phyloP scores from a whole-genome alignment of 2,113 vertebrate species.

The Toxotes chatareus region DNA sequence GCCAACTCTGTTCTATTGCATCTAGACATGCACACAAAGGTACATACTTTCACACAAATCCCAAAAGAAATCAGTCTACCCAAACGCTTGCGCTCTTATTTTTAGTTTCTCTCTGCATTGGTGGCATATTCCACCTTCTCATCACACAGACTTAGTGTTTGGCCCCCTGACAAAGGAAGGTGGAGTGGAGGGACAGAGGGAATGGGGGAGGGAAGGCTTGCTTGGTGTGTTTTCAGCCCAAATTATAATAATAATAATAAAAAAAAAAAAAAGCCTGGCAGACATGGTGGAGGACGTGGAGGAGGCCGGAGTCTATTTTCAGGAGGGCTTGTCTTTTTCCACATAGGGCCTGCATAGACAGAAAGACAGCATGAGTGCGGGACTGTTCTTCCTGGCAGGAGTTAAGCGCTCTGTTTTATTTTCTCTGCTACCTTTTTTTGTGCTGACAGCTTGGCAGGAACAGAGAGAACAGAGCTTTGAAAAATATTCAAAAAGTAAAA shows the following conservation, averaged over 20 bases:
- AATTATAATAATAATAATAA: constrained; percentile 37
- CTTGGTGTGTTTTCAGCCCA: constrained; percentile 47
- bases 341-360: constrained; percentile 43
- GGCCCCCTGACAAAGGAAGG: constrained; percentile 57
- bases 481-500: background rate
- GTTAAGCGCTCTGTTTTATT: constrained; percentile 46
- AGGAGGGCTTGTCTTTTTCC: constrained; percentile 53
- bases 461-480: constrained; percentile 24
- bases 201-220: constrained; percentile 50
- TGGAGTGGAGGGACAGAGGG: constrained; percentile 58
- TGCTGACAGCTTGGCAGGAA: constrained; percentile 40
- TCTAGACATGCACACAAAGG: constrained; percentile 9
- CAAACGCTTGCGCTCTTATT: constrained; percentile 51
- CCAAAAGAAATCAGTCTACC: constrained; percentile 50
- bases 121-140: constrained; percentile 61
- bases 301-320: constrained; percentile 72
- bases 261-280: constrained; percentile 51
- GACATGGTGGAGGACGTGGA: constrained; percentile 70
- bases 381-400: constrained; percentile 37
- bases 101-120: constrained; percentile 58
- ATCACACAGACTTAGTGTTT: constrained; percentile 53
- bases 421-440: constrained; percentile 29
- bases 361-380: constrained; percentile 34
- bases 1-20: constrained; percentile 32
- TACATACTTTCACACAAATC: constrained; percentile 38